A percentile compares a stretch with the other conserved stretches of the same genome.
Conservation (phyloP, 2,888 invertebrate genomes). For the Koerneria pararmatus region DNA sequence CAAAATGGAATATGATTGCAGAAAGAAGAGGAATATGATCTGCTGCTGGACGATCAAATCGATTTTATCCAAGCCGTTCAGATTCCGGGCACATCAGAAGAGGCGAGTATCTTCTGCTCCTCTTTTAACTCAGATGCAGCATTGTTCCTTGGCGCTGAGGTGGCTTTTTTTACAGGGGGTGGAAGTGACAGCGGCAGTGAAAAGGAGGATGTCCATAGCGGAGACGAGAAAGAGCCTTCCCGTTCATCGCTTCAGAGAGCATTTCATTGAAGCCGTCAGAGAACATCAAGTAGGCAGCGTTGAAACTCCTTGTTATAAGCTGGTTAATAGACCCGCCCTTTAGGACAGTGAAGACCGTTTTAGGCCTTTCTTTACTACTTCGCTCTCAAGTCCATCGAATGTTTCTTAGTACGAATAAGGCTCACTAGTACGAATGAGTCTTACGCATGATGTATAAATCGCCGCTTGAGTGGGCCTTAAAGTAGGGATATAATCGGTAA, state of each 20-base stretch:
- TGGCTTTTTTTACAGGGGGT: conserved; percentile 30
- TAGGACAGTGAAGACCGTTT: too few species aligned
- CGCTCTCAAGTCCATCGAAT: too few species aligned
- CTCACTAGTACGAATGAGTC: too few species aligned
- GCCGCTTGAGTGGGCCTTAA: too few species aligned
- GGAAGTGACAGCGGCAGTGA: conserved; percentile 45
- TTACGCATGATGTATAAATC: too few species aligned
- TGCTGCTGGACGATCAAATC: conserved; percentile 86
- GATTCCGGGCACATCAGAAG: conserved; percentile 63
- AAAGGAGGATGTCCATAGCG: conserved; percentile 69
- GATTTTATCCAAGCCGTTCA: conserved; percentile 80
- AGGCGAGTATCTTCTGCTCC: conserved; percentile 15
- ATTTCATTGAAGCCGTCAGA: conserved; percentile 83
- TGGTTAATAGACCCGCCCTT: too few species aligned
- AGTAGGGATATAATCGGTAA: too few species aligned
- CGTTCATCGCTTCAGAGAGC: conserved; percentile 83
- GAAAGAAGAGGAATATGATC: conserved; percentile 75
- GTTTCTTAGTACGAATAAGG: too few species aligned
- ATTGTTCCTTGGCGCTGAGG: neutral
- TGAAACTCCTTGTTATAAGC: too few species aligned
- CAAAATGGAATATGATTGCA: conserved; percentile 28
- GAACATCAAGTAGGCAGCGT: conserved; percentile 63
- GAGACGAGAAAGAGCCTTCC: conserved; percentile 89
- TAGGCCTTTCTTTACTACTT: too few species aligned
- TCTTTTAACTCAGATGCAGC: too few species aligned